A percentile compares a stretch with the other conserved stretches of the same genome.
phyloP scores from a whole-genome alignment of 1,140 invertebrate genomes.

The Drosophila repleta region DNA sequence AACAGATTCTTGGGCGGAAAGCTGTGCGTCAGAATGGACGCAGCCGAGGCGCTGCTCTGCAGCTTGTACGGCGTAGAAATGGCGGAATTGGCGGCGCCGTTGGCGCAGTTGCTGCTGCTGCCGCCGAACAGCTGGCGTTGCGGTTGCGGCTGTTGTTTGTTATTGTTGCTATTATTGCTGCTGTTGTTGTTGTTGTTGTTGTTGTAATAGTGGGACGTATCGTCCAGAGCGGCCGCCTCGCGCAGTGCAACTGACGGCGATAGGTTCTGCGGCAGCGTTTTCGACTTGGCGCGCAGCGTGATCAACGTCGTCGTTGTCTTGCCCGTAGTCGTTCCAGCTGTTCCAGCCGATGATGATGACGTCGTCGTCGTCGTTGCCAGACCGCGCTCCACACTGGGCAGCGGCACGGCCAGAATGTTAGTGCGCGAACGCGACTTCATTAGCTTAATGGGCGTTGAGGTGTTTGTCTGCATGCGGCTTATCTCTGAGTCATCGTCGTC shows the following conservation, averaged over 20 bases:
- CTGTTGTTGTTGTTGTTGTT: slow-evolving; percentile 10
- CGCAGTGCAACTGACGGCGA: slow-evolving; percentile 72
- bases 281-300: slow-evolving; percentile 85
- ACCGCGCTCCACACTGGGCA: slow-evolving; percentile 67
- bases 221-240: slow-evolving; percentile 68
- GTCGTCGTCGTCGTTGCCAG: slow-evolving; percentile 51
- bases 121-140: slow-evolving; percentile 69
- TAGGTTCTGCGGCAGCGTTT: slow-evolving; percentile 86
- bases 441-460: slow-evolving; percentile 83
- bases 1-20: slow-evolving; percentile 83
- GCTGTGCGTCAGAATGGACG: slow-evolving; percentile 69
- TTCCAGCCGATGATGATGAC: slow-evolving; percentile 27
- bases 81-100: background rate
- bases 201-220: slow-evolving; percentile 26
- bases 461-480: slow-evolving; percentile 83
- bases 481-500: slow-evolving; percentile 83
- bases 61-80: slow-evolving; percentile 54
- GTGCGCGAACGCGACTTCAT: slow-evolving; percentile 83
- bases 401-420: slow-evolving; percentile 79
- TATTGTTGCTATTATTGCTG: slow-evolving; percentile 28
- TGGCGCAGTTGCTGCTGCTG: slow-evolving; percentile 38
- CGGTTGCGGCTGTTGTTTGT: slow-evolving; percentile 19
- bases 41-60: slow-evolving; percentile 64
- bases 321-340: slow-evolving; percentile 50
- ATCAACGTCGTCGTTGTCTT: slow-evolving; percentile 83